Evolutionary conservation across 2,113 vertebrate species (phyloP).

Genomic region (Aegotheles bennettii): DNA sequence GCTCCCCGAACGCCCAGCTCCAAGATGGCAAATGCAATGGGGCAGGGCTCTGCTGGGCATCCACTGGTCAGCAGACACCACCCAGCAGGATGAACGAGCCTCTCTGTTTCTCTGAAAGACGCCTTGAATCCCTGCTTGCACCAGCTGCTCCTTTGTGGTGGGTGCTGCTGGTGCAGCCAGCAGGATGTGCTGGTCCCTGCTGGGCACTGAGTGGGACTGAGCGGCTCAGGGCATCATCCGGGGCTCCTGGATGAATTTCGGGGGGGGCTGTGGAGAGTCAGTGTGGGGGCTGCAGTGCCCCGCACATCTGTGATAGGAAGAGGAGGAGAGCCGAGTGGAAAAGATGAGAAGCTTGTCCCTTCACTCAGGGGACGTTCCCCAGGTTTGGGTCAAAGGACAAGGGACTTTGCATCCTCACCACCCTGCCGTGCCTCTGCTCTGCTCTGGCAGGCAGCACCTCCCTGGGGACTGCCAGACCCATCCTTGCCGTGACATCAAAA

Average conservation of each 20-base stretch:
- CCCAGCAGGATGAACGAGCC: not conserved
- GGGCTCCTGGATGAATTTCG: not conserved
- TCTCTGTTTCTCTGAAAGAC: not conserved
- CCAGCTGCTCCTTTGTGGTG: not conserved
- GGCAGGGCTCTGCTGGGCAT: not conserved
- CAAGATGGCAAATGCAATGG: not conserved
- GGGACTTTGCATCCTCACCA: not conserved
- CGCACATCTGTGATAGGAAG: not conserved
- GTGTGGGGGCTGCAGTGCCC: fast-evolving
- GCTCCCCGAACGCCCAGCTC: not conserved
- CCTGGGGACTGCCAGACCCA: not conserved
- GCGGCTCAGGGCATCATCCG: not conserved
- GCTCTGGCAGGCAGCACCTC: not conserved
- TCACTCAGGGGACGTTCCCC: not conserved
- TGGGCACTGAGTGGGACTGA: not conserved
- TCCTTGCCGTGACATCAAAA: not conserved
- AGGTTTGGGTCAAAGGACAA: not conserved
- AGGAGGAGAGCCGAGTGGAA: not conserved
- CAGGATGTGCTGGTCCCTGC: fast-evolving
- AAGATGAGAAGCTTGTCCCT: not conserved
- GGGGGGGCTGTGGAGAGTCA: not conserved
- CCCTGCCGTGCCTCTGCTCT: fast-evolving
- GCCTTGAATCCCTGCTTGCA: not conserved
- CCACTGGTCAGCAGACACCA: fast-evolving
- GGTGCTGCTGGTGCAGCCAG: not conserved